Conservation (phyloP, 1,140 invertebrate species). For the Pachypeltis micranthus region DNA sequence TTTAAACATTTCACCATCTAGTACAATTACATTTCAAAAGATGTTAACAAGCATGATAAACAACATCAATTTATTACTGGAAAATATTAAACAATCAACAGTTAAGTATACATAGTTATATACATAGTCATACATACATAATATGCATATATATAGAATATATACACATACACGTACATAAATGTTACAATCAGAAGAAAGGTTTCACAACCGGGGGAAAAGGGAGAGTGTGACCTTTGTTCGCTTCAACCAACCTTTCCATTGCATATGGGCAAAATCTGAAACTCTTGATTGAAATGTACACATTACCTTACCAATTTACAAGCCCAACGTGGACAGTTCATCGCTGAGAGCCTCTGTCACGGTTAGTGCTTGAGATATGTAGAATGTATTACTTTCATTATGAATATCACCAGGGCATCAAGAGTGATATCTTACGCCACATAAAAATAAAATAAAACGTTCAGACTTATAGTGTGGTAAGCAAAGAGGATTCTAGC, state of each 20-base stretch:
- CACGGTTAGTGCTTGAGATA: conserved; percentile 7
- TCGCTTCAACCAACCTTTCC: neutral
- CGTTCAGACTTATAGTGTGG: conserved; percentile 21
- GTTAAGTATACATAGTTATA: conserved; percentile 20
- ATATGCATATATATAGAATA: conserved; percentile 3
- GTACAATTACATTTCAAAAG: conserved; percentile 5
- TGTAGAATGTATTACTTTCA: conserved; percentile 8
- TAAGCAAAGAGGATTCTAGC: conserved; percentile 21
- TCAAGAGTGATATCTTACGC: conserved; percentile 8
- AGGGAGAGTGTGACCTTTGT: conserved; percentile 6
- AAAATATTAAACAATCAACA: conserved; percentile 21
- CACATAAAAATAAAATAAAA: conserved; percentile 15
- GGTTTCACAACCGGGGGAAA: conserved; percentile 18
- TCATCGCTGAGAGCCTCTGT: neutral
- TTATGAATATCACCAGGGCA: neutral
- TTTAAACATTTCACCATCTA: neutral
- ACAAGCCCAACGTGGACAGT: no score
- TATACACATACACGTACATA: no score
- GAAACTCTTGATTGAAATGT: no score
- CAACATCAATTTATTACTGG: conserved; percentile 22
- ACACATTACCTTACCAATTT: no score
- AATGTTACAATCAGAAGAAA: conserved; percentile 12
- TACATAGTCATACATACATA: no score
- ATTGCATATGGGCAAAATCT: no score
- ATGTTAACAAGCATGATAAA: conserved; percentile 16